Evolutionary conservation across 2,888 invertebrate species (phyloP), one percentile per base, ranked within the genome.

Genomic region (Peribatodes rhomboidaria): DNA sequence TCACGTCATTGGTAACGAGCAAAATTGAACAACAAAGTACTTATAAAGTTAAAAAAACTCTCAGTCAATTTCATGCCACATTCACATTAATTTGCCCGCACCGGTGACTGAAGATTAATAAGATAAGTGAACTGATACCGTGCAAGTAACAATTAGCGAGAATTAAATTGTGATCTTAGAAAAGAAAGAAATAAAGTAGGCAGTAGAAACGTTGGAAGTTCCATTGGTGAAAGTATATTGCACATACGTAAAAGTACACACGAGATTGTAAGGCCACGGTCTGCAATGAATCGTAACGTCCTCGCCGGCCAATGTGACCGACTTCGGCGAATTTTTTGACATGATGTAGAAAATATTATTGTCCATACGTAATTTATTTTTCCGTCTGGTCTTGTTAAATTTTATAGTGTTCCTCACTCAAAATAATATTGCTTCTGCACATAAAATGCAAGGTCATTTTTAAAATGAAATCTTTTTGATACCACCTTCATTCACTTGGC

Each of bases 221-320:
- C 41, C 56, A 59, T 41, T 52, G 67, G 68, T 68, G 73, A 73
- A 73, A 73, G 69, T 71, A 65, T 56, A 61, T 61, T 59, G 49
- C 60, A 64, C 65, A 35, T 55, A 62, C n/a, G 65, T 70, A 65
- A 69, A 71, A 62, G 53, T 61, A 67, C 59, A 68, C 64, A 67
- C 41, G 39, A 52, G 65, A 57, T 61, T 61, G 63, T 67, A 63
- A 70, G 68, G 67, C 64, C 68, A 61, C 47, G 47, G 66, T 35
- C 47, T 49, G 69, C 68, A 62, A 66, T 67, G 68, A 62, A 46
- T 68, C 62, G 65, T 58, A 62, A 68, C 64, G 68, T 73, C 67
- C 63, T 69, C 62, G 61, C 22, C 9, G 42, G 49, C 31, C 53
- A 49, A 37, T 41, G 53, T 66, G 70, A 69, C 69, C 70, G 61